These are phyloP conservation scores for Cataglyphis altisquamis DNA, from an alignment of 2,888 invertebrate species.

Conservation along the genomic window DNA sequence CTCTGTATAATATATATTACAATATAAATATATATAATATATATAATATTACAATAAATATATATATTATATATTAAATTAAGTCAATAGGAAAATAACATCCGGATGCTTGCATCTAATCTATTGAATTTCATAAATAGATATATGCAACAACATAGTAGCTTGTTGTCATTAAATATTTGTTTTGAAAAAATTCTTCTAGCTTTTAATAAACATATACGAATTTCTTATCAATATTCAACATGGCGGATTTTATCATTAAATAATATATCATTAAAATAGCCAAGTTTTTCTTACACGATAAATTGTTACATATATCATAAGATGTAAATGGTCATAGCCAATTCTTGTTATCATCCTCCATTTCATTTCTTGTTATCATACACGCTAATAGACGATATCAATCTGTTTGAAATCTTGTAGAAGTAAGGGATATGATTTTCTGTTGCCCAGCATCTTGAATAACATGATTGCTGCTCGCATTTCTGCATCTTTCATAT, in stretches of 20 bases:
- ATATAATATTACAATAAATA: too few relatives aligned
- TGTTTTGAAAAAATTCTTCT: not conserved
- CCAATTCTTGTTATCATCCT: too few relatives aligned
- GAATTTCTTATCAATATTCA: not conserved
- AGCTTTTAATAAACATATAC: not conserved
- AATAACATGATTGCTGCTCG: conserved; percentile 9
- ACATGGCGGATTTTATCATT: not conserved
- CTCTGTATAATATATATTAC: too few relatives aligned
- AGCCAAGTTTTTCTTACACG: not conserved
- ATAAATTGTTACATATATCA: not conserved
- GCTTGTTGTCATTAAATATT: not conserved
- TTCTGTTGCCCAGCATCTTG: conserved; percentile 35
- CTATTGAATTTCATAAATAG: not conserved
- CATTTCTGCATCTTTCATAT: not conserved
- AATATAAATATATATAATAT: too few relatives aligned
- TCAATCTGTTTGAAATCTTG: conserved; percentile 58
- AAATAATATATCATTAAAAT: not conserved
- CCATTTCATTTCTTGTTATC: conserved; percentile 63
- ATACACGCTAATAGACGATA: conserved; percentile 60
- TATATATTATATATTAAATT: too few relatives aligned
- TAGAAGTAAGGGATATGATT: conserved; percentile 65
- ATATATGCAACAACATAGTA: not conserved
- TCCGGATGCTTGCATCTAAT: not conserved
- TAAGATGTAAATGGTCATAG: too few relatives aligned
- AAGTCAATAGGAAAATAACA: not conserved